Conservation (phyloP, 92 coral and sea anemone species). For the Actinostola sp. region DNA sequence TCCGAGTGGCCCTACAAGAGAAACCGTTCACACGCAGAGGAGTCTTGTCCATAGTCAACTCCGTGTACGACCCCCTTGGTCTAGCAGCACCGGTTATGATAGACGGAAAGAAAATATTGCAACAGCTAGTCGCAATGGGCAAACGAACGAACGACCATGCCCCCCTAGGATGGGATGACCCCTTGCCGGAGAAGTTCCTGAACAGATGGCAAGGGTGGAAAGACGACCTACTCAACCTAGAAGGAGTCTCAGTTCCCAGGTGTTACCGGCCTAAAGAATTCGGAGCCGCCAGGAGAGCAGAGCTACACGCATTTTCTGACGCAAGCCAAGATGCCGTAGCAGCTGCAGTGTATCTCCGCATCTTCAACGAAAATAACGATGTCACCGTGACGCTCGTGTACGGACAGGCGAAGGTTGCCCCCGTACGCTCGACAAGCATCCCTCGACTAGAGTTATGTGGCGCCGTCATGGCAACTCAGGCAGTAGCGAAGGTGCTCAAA, state of each 20-base stretch:
- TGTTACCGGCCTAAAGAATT: constrained; percentile 1
- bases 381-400: constrained; percentile 7
- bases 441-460: no score
- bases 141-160: no score
- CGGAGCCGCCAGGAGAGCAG: not conserved
- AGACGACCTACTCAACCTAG: not conserved
- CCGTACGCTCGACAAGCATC: no score
- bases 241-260: not conserved
- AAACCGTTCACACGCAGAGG: not conserved
- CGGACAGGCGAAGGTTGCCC: constrained; percentile 34
- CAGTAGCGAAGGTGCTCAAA: no score
- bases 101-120: not conserved
- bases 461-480: no score
- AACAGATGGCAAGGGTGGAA: constrained; percentile 1
- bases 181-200: not conserved
- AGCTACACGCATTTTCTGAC: constrained; percentile 41
- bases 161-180: constrained; percentile 14
- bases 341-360: constrained; percentile 23
- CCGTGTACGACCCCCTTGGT: constrained; percentile 14
- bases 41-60: constrained; percentile 4
- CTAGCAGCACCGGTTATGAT: constrained; percentile 3
- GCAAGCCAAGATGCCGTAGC: constrained; percentile 44
- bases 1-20: constrained; percentile 10
- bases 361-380: not conserved
- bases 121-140: constrained; percentile 1